Percentiles rank a stretch among this genome's conserved stretches.
These are phyloP conservation scores for Sardinella longiceps DNA, from an alignment of 2,797 vertebrate species.

Conservation along the genomic window DNA sequence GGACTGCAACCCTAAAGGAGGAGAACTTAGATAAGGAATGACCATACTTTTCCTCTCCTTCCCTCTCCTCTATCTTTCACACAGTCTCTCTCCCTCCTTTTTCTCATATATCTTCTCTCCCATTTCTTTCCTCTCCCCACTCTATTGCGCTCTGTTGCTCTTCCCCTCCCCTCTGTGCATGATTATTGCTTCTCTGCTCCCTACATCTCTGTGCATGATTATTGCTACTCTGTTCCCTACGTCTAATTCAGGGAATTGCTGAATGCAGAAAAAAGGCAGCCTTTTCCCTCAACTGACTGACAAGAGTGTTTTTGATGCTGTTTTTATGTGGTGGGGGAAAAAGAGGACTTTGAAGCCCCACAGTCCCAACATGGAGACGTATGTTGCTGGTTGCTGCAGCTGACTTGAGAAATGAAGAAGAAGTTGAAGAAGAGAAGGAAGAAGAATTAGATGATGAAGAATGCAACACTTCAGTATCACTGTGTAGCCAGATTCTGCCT, in stretches of 20 bases:
- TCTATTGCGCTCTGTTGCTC: not conserved
- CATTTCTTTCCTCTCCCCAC: not conserved
- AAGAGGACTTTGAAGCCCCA: not conserved
- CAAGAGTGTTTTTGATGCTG: not conserved
- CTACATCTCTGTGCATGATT: not conserved
- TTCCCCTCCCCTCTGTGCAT: not conserved
- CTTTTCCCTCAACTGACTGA: constrained; percentile 11
- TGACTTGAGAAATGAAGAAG: not conserved
- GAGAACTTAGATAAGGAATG: constrained; percentile 1
- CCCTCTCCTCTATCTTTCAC: not conserved
- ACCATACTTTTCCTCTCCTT: not conserved
- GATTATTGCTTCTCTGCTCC: too few relatives aligned
- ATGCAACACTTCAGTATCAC: not conserved
- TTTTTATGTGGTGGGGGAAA: not conserved
- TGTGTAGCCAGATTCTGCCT: constrained; percentile 18
- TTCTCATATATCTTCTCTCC: not conserved
- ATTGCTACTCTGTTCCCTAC: not conserved
- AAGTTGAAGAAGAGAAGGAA: too few relatives aligned
- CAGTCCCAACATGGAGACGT: not conserved
- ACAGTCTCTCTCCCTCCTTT: not conserved
- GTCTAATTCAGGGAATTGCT: not conserved
- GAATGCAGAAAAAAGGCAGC: constrained; percentile 18
- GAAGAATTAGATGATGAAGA: too few relatives aligned
- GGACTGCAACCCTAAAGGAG: not conserved
- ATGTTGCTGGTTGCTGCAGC: not conserved